Conservation (phyloP, 1,140 invertebrate species). For the Bombus pyrosoma region DNA sequence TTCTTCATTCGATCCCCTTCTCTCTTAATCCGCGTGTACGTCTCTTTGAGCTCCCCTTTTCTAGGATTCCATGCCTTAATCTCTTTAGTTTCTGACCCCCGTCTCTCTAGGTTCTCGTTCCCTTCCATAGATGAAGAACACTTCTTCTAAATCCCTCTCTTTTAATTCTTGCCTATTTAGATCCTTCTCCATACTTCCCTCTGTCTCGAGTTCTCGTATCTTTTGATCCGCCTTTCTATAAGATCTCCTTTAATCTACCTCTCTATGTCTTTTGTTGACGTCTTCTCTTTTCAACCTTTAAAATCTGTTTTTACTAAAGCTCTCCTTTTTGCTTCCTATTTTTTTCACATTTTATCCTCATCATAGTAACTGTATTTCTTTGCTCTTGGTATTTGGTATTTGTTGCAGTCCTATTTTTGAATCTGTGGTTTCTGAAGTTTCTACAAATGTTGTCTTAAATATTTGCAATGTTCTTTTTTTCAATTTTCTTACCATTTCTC, state of each 20-base stretch:
- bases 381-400: background rate
- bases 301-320: background rate
- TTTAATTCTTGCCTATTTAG: slow-evolving; percentile 42
- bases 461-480: too few species aligned
- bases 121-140: slow-evolving; percentile 18
- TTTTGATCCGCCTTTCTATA: slow-evolving; percentile 1
- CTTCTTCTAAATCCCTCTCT: slow-evolving; percentile 19
- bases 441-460: too few species aligned
- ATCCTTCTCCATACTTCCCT: background rate
- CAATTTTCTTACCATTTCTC: too few species aligned
- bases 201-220: background rate
- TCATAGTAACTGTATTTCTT: accelerated
- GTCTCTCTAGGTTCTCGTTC: background rate
- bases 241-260: background rate
- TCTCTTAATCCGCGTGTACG: slow-evolving; percentile 27
- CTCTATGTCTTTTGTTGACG: background rate
- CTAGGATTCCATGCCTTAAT: slow-evolving; percentile 36
- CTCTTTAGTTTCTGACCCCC: slow-evolving; percentile 25
- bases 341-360: background rate
- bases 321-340: background rate
- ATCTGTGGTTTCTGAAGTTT: too few species aligned
- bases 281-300: background rate
- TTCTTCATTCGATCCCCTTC: slow-evolving; percentile 34
- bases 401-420: too few species aligned
- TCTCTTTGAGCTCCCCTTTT: slow-evolving; percentile 26